Evolutionary conservation across 2,113 vertebrate species (phyloP), one percentile per base, ranked within the genome.

Genomic region (Pithys albifrons): DNA sequence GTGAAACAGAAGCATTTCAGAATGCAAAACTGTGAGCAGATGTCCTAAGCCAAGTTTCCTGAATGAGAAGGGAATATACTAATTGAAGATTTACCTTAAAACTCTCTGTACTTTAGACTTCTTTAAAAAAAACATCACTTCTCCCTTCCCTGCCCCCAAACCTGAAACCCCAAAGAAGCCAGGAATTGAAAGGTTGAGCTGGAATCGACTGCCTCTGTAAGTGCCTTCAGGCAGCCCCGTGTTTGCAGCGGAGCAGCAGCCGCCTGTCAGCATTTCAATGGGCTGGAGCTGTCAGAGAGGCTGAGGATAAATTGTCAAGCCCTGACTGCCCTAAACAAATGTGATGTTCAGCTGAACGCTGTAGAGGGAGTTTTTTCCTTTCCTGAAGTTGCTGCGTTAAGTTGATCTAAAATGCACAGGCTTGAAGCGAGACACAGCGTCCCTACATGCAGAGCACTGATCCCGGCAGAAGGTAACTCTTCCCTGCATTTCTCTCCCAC

Each of bases 281-380:
- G 82, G 72, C 71, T 83, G 85, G 67, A 83, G 88, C 90, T 80
- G 88, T 73, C 95, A 90, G 82, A 89, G 75, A 83, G 37, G 64
- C 85, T 25, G 90, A 80, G 64, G 85, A 86, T 51, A 58, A 86
- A 85, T 0, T n/a, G 77, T 54, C 90, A 90, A 85, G 79, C 73
- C 61, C 20, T 7, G 7, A 14, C 33, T 22, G 65, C 41, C 67
- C 85, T 52, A 75, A 83, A 67, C 64, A 77, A 90, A 83, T 2
- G 3, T 16, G 75, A 51, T 61, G 48, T 59, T 91, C 85, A 74
- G 69, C 55, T 3, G 7, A 80, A 75, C 7, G 33, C 72, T 71
- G 51, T 4, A 14, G n/a, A 85, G 43, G 59, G 51, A 94, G 70
- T 23, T 80, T 84, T 73, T 6, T 86, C 69, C 80, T 74, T 16